phyloP scores from a whole-genome alignment of 2,797 vertebrate genomes.

The Fistularia tabacaria region DNA sequence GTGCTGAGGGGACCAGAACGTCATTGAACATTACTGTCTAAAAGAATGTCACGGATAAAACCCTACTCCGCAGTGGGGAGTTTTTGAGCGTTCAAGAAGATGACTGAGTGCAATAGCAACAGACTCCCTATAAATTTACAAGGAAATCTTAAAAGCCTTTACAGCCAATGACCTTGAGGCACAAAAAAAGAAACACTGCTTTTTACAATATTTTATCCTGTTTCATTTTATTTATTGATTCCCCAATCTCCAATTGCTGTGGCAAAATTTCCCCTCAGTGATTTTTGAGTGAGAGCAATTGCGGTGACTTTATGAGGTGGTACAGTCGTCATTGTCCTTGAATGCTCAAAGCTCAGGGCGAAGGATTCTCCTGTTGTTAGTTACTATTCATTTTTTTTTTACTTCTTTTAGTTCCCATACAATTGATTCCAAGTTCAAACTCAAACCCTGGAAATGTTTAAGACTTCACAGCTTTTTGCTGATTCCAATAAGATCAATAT shows the following conservation, averaged over 20 bases:
- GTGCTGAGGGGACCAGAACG: constrained; percentile 2
- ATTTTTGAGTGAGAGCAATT: constrained; percentile 14
- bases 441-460: too few relatives aligned
- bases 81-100: neutral
- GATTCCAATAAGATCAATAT: too few relatives aligned
- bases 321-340: constrained; percentile 35
- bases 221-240: constrained; percentile 35
- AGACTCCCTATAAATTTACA: constrained; percentile 8
- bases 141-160: constrained; percentile 26
- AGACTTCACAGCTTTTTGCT: too few relatives aligned
- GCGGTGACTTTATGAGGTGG: constrained; percentile 25
- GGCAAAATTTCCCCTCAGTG: constrained; percentile 6
- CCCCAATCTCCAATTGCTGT: constrained; percentile 7
- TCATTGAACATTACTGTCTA: constrained; percentile 31
- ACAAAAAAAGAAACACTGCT: constrained; percentile 17
- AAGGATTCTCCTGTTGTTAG: constrained; percentile 15
- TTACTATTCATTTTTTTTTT: too few relatives aligned
- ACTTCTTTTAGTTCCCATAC: too few relatives aligned
- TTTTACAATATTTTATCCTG: constrained; percentile 18
- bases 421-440: too few relatives aligned
- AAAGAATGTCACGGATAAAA: constrained; percentile 17
- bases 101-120: neutral
- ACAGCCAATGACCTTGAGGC: constrained; percentile 28
- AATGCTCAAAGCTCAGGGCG: constrained; percentile 18
- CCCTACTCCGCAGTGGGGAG: neutral